Evolutionary conservation across 2,113 vertebrate genomes (phyloP), one percentile per base, ranked within the genome.

Genomic region (Rynchops niger): DNA sequence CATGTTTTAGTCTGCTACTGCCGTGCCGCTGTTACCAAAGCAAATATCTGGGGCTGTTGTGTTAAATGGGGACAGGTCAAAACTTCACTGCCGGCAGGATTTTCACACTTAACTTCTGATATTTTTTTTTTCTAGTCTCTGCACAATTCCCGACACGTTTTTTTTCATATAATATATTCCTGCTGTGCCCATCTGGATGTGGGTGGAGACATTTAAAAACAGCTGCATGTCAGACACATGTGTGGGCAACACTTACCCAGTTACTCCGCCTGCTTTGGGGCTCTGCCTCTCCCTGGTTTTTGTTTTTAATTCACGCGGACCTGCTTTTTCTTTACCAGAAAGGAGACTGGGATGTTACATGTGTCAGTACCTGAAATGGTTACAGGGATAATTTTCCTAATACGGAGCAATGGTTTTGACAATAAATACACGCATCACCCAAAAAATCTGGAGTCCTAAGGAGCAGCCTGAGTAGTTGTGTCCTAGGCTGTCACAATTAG

Each of bases 161-260:
- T 95, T 95, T 95, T 95, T 87, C 70, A n/a, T 76, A 29, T 88
- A 94, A 92, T 95, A 14, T 77, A 53, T 88, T 93, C 93, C 93
- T 95, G 89, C 93, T 96, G 96, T 97, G 96, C 95, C 97, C 90
- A 93, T 97, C 93, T 97, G 93, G 91, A 52, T 90, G 88, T 93
- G 95, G 93, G 92, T 86, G 88, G 95, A 89, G 93, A 73, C 50
- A 62, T 76, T 52, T 74, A 67, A 80, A 92, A 97, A 92, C 96
- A 96, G 93, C 87, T 91, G 85, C 59, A 58, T 76, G 93, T 95
- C 91, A 93, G 89, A 94, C 88, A 63, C 72, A 76, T 72, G 47
- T 92, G 82, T 76, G 91, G 97, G 84, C 88, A 97, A 83, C 47
- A 15, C 93, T 87, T 88, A 86, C 80, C 69, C 94, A 34, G 27